phyloP scores from a whole-genome alignment of 2,113 vertebrate species.

The Okapia johnstoni region DNA sequence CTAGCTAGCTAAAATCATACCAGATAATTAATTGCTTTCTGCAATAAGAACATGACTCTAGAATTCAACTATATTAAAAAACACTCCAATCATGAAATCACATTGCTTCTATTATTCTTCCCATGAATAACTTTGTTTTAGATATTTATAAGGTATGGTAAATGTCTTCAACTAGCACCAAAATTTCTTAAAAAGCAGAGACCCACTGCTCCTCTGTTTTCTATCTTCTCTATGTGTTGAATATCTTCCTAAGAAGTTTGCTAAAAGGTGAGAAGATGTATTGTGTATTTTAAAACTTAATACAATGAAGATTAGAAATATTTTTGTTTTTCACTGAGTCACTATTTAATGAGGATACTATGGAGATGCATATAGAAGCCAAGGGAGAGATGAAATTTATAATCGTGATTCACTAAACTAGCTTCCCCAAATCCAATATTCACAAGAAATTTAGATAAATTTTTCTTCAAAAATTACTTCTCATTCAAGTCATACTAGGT shows the following conservation, averaged over 20 bases:
- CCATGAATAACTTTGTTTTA: background rate
- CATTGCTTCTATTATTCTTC: background rate
- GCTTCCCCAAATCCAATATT: background rate
- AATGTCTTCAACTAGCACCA: background rate
- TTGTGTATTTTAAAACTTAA: background rate
- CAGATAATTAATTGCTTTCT: background rate
- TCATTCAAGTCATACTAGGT: background rate
- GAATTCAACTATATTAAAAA: background rate
- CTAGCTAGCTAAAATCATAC: background rate
- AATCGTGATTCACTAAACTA: background rate
- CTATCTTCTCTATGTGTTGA: background rate
- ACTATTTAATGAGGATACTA: background rate
- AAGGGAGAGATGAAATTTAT: background rate
- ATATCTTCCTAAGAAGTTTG: background rate
- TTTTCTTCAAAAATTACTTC: background rate
- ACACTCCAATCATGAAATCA: background rate
- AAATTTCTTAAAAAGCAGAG: background rate
- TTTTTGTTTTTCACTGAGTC: background rate
- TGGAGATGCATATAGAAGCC: background rate
- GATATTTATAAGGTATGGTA: background rate
- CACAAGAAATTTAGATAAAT: background rate
- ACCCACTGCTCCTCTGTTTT: background rate
- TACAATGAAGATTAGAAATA: background rate
- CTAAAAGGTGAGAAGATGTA: background rate
- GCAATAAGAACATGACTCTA: background rate